Base-by-base conservation (phyloP, 2,797 vertebrate genomes). In the Petrocephalus sullivani region DNA sequence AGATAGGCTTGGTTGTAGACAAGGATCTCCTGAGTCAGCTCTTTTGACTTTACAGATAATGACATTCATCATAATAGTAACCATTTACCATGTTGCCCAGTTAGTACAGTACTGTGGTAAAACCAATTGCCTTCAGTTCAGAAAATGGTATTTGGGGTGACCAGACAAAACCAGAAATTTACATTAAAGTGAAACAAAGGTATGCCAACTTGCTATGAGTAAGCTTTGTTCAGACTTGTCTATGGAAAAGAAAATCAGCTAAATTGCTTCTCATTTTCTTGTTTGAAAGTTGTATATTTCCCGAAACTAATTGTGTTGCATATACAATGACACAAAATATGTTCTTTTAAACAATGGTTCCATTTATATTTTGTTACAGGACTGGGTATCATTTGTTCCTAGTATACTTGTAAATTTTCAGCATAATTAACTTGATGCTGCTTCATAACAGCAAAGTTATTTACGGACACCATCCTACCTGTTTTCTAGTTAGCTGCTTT, bases 41-140 rank as follows among this genome's bases (percentile, higher is more conserved):
- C 23, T 53, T 21, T 85, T 85, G n/a, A 28, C 12, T 85, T 54
- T 7, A 54, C 4, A 85, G 87, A 87, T 88, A 91, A 90, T 92
- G 94, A 95, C 94, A 95, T 93, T 93, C 94, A 90, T 91, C 91
- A 92, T 90, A 92, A 93, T 90, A 92, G 92, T 91, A 94, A 95
- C 93, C 95, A 94, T 94, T 78, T 92, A 57, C 87, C 46, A 88
- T 91, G 94, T 95, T 95, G 95, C 95, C 94, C 91, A 94, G 94
- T 94, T 95, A 95, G 94, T 93, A 94, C 92, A 28, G 60, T 64
- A 91, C 87, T 91, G 88, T 90, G 89, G 83, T 89, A 91, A 75
- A 84, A 90, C 75, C 78, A 86, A 87, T 89, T 82, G 90, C 51
- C 86, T 93, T 94, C 93, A 94, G 91, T 95, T 94, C 95, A 90